Base-by-base conservation (phyloP, 2,888 invertebrate species). In the Tetranychus piercei region DNA sequence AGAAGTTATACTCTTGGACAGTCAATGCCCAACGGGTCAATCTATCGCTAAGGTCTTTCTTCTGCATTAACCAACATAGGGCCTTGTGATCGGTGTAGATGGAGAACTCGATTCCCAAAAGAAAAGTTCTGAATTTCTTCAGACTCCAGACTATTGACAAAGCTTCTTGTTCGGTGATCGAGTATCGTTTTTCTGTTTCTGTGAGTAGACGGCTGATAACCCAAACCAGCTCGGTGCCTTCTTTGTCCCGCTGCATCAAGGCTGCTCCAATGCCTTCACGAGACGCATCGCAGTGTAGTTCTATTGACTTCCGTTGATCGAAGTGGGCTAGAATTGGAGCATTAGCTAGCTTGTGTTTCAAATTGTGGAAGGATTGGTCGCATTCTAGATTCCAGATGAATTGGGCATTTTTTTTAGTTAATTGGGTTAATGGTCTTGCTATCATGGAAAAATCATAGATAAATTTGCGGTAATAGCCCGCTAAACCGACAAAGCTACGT, bases 41-140 rank as follows among this genome's bases (percentile, higher is more conserved):
- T 69, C 73, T 11, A 6, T 18, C 65, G 5, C 8, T 5, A 4
- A 66, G 15, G 11, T 65, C 34, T 18, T 70, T 44, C 18, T 65
- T 75, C 1, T 45, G 34, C 1, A 20, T 64, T 22, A 75, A 8
- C 73, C 72, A 73, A 43, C 45, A 66, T 6, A 75, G 23, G 55
- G 73, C 73, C 23, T 43, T 3, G 45, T 70, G 73, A 65, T 75
- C 75, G 0, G 75, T 75, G 9, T 69, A 34, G 11, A 75, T 23
- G 18, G 55, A 73, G 55, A 75, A 73, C n/a, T n/a, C n/a, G 1
- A 6, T 44, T 1, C 75, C 75, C n/a, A 22, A 44, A 5, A 74
- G 6, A 34, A 67, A 74, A 15, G 1, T 8, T 1, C 45, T 1
- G 22, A 64, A 66, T 22, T 72, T 71, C 7, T 65, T 15, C 6